Evolutionary conservation across 53 echinoderm and acorn worm genomes (phyloP), one percentile per base, ranked within the genome.

Genomic region (Holothuria scabra): DNA sequence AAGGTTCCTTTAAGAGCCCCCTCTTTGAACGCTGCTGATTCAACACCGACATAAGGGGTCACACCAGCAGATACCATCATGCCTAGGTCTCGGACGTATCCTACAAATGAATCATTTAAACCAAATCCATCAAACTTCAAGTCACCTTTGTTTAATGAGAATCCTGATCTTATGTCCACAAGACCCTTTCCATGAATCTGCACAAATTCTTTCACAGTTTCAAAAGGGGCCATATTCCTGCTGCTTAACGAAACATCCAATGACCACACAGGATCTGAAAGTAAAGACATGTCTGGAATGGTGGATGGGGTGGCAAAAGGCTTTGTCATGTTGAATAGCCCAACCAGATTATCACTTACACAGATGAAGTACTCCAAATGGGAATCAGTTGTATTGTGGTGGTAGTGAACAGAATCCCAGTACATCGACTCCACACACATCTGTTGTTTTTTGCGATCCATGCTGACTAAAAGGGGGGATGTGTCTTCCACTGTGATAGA

Each of bases 331-430:
- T 91, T 90, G 71, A 94, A 90, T 52, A 94, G 86, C 3, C 91
- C 59, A 28, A 57, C 84, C 21, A 99, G 80, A 29, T 92, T 80
- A 20, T 64, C 30, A n/a, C 88, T 85, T 55, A 89, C 69, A 79
- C 94, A 94, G 85, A 95, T 83, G 34, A 89, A 89, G 83, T 99
- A 99, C 74, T 95, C 82, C 59, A 99, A 37, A 9, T 78, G 59
- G 2, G 90, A 80, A 16, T 86, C 55, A 28, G 74, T 72, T n/a
- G 86, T 80, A 10, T 86, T 85, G n/a, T 85, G 84, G 44, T 84
- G 85, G 31, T 87, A 85, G 18, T 41, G 68, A 55, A 88, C 72
- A 16, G 90, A 89, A 21, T 88, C 84, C 23, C 60, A 55, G 14
- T 90, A 60, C 28, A 68, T 75, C 7, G 89, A 83, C 60, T 94